These are phyloP conservation scores for Holotrichia oblita DNA, from an alignment of 1,140 invertebrate species.

Conservation along the genomic window DNA sequence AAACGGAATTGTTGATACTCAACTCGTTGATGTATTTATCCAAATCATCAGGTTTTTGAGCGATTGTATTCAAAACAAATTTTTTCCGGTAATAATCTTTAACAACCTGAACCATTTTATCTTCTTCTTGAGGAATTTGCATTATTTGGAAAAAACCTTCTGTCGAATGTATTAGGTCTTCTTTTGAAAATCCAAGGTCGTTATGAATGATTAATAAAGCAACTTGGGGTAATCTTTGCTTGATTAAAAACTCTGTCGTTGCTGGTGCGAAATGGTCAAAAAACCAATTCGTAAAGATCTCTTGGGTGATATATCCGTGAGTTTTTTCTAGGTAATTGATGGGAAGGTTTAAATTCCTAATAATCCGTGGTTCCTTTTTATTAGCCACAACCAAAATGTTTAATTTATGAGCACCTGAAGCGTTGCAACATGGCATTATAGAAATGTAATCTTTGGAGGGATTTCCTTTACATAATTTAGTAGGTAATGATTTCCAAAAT, in stretches of 20 bases:
- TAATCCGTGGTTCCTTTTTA: not conserved
- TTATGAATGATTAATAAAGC: slow-evolving; percentile 5
- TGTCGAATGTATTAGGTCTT: slow-evolving; percentile 7
- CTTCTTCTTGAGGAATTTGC: not conserved
- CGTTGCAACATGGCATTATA: slow-evolving; percentile 4
- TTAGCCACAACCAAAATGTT: not conserved
- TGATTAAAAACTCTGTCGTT: not conserved
- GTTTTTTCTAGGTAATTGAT: not conserved
- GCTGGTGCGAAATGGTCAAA: slow-evolving; percentile 4
- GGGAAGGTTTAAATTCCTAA: not conserved
- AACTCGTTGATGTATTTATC: not conserved
- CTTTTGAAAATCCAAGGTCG: not conserved
- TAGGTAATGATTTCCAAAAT: not conserved
- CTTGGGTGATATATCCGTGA: not conserved
- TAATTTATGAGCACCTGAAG: slow-evolving; percentile 9
- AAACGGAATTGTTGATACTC: not conserved
- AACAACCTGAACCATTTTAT: not conserved
- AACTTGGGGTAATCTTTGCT: not conserved
- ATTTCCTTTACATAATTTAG: not conserved
- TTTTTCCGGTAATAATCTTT: slow-evolving; percentile 8
- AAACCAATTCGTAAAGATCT: not conserved
- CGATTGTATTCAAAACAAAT: not conserved
- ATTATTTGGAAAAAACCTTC: not conserved
- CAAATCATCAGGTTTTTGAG: not conserved
- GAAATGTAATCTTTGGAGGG: not conserved